These are phyloP conservation scores for Lethenteron reissneri DNA, from an alignment of 2,113 vertebrate species.

Conservation along the genomic window DNA sequence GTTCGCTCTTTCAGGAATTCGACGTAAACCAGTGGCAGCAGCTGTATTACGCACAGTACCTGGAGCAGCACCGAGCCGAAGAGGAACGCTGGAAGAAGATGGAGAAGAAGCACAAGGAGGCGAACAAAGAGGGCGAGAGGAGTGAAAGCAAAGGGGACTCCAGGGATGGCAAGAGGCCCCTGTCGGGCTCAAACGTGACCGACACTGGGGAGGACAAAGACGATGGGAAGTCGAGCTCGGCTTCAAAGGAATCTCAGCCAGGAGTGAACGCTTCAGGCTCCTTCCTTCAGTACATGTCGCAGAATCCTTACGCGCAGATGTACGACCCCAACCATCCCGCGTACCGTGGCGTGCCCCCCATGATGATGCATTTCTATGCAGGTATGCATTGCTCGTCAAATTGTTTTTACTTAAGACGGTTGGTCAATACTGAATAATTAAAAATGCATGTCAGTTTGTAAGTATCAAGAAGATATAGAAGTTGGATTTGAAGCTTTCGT, in stretches of 20 bases:
- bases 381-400: constrained; percentile 24
- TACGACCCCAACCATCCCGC: constrained; percentile 89
- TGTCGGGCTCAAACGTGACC: not conserved
- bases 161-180: constrained; percentile 5
- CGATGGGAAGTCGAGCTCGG: not conserved
- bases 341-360: constrained; percentile 72
- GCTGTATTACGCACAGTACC: constrained; percentile 22
- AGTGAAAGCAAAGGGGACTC: not conserved
- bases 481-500: too few relatives aligned
- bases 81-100: constrained; percentile 70
- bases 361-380: constrained; percentile 99
- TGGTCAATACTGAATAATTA: too few relatives aligned
- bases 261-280: not conserved
- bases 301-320: constrained; percentile 83
- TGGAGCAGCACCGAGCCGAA: constrained; percentile 46
- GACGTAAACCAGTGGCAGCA: constrained; percentile 6
- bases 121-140: not conserved
- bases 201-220: not conserved
- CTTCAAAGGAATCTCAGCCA: constrained; percentile 1
- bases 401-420: too few relatives aligned
- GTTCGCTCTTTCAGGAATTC: constrained; percentile 4
- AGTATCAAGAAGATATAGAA: too few relatives aligned
- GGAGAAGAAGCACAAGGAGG: constrained; percentile 55
- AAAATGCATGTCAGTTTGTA: too few relatives aligned
- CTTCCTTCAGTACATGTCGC: constrained; percentile 97